Base-by-base conservation (phyloP, 92 coral and sea anemone genomes). In the Ricordea florida region DNA sequence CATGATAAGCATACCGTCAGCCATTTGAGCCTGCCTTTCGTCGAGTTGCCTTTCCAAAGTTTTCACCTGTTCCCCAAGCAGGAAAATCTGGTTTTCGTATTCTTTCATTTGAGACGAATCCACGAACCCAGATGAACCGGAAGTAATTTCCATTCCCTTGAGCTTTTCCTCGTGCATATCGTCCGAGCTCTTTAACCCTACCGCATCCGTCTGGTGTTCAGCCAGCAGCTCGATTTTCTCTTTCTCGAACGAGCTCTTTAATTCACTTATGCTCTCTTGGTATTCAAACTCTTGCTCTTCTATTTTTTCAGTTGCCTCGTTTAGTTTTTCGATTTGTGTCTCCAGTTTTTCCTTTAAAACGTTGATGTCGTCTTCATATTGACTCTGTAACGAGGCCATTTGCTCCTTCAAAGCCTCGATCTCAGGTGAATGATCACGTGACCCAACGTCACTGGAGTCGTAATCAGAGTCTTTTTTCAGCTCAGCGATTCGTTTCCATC, bases 241-340 rank as follows among this genome's bases (percentile, higher is more conserved):
- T 28, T 59, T 27, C 32, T 87, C 85, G 32, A 72, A 63, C 25
- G 66, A 48, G 42, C 52, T 83, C 36, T 87, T 91, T 43, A 61
- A 66, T 46, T 84, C 87, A 38, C 80, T 91, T 60, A 91, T 42
- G 17, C 70, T 65, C 44, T 91, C 97, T 26, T 72, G 82, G 51
- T 87, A 74, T 40, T 91, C 87, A 33, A 87, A 91, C 46, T 91
- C 97, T 20, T 91, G 87, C 38, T 91, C 87, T 29, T 91, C 93
- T 43, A 81, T 44, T 48, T 83, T 91, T 27, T 83, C 97, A n/a
- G 74, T 62, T 6, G 85, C 85, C 11, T 79, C 90, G 57, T 64
- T 71, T 2, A 78, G 62, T 44, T 78, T 83, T 5, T 42, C 27
- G 62, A 68, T 74, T 35, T 90, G 92, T 11, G 84, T 69, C 31